These are phyloP conservation scores for Heliconius nattereri DNA, from an alignment of 1,140 invertebrate genomes.

Conservation along the genomic window DNA sequence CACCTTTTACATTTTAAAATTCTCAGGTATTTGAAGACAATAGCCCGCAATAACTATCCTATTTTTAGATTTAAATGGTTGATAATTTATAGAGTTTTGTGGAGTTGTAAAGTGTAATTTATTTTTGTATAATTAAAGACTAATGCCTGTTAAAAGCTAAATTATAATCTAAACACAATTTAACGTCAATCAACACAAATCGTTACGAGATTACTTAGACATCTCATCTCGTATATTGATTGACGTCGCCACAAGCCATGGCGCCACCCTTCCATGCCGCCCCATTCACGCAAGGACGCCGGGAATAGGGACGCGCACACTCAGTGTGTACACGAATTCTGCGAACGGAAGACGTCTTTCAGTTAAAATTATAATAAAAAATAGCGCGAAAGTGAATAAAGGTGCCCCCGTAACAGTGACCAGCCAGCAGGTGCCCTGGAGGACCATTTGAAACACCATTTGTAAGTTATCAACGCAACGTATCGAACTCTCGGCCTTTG, in stretches of 20 bases:
- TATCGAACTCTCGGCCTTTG: conserved; percentile 30
- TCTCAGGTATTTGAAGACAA: background rate
- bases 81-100: no score
- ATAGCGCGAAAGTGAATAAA: conserved; percentile 52
- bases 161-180: no score
- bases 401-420: conserved; percentile 46
- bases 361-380: conserved; percentile 34
- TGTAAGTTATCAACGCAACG: conserved; percentile 56
- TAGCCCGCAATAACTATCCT: no score
- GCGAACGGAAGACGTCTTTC: conserved; percentile 57
- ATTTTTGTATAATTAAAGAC: no score
- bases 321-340: conserved; percentile 64
- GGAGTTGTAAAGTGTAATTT: no score
- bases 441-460: conserved; percentile 61
- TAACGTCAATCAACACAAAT: conserved; percentile 11
- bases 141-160: no score
- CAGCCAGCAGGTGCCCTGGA: conserved; percentile 51
- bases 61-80: no score
- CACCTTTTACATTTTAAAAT: background rate
- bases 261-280: conserved; percentile 73
- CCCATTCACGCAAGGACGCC: conserved; percentile 73
- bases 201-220: conserved; percentile 52
- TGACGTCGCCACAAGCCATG: conserved; percentile 72
- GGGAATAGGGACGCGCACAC: conserved; percentile 78
- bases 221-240: conserved; percentile 78